Percentiles rank a stretch among this genome's conserved stretches.
Conservation (phyloP, 2,113 vertebrate genomes). For the Erythrolamprus reginae region DNA sequence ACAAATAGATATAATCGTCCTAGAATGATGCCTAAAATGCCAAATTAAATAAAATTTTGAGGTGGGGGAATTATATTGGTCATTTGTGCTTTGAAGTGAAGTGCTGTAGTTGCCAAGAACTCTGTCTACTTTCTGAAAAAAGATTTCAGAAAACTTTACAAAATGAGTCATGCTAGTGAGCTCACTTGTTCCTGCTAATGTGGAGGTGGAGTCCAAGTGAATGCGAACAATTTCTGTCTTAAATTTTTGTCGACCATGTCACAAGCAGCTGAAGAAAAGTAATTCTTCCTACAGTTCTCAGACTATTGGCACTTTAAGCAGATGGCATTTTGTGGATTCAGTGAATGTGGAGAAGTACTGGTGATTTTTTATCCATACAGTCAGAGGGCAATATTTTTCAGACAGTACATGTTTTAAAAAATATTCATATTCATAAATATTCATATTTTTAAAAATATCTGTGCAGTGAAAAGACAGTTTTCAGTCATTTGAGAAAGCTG, state of each 20-base stretch:
- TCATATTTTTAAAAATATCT: background rate
- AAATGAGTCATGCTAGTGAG: background rate
- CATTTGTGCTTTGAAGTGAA: background rate
- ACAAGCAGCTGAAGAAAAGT: background rate
- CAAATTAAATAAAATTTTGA: background rate
- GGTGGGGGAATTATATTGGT: background rate
- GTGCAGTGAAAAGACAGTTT: background rate
- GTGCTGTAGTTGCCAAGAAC: background rate
- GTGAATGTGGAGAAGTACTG: background rate
- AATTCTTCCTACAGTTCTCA: background rate
- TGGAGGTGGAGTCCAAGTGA: background rate
- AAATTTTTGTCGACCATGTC: background rate
- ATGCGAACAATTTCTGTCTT: background rate
- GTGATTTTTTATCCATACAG: background rate
- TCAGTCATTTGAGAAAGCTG: background rate
- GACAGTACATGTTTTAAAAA: background rate
- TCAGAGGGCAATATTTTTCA: background rate
- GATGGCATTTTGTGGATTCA: background rate
- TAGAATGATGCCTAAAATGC: background rate
- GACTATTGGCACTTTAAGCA: background rate
- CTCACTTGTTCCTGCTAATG: background rate
- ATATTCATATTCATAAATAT: too few relatives aligned
- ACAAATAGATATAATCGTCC: background rate
- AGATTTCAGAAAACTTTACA: background rate
- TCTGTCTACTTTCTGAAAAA: background rate